Base-by-base conservation (phyloP, 2,888 invertebrate genomes). In the Gnatocerus cornutus region DNA sequence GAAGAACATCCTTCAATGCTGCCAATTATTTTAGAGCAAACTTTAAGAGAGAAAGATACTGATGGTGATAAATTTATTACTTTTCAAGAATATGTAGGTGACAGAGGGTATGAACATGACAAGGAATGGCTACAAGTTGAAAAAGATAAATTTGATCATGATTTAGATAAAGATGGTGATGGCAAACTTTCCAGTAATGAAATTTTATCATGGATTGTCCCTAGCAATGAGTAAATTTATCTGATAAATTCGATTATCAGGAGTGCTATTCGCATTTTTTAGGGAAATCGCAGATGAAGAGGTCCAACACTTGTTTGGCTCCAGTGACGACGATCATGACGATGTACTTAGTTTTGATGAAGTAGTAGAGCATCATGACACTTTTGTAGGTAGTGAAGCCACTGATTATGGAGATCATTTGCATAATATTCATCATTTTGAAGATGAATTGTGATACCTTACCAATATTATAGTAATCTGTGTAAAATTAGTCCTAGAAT, bases 351-450 rank as follows among this genome's bases (percentile, higher is more conserved):
- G 92, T 1, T 94, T 91, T 84, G 87, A 90, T 1, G 98, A 98
- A 87, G 89, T 98, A 48, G 84, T 96, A 0, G 88, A 90, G 0
- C 94, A 96, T 82, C 93, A 97, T 83, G 93, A 95, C 73, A 89
- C 91, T 58, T 98, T 98, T 87, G 97, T 97, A 3, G 97, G 97
- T 59, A 95, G 95, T 81, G 96, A 97, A 86, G 96, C 93, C 4
- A 94, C 96, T 0, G 94, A 95, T 85, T 94, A 93, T 84, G 96
- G 95, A 9, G 92, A 93, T 80, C 94, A 95, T 83, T 86, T 95
- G 69, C 90, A 93, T 77, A 93, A 93, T 73, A 91, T 94, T 59
- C 91, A 93, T 79, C 87, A 88, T 71, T 92, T 95, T 78, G 87
- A 89, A 65, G 96, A 96, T 81, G 96, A 96, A 83, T 89, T 96